Base-by-base conservation (phyloP, 2,113 vertebrate species). In the Prionailurus viverrinus region DNA sequence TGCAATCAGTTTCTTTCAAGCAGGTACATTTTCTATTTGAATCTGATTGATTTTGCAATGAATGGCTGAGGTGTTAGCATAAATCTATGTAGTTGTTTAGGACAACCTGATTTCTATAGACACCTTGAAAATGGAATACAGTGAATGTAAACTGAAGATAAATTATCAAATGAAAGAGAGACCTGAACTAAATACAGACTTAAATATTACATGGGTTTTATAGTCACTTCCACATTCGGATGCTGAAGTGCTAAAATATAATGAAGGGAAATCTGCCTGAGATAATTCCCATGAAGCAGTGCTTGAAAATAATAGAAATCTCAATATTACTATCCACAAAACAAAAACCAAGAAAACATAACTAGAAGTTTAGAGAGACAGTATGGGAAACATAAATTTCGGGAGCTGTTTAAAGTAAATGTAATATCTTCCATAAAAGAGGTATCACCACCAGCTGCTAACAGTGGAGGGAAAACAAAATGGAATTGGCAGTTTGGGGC, bases 31-130 rank as follows among this genome's bases (percentile, higher is more conserved):
- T 90, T 94, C 83, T 86, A 25, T 93, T 97, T 93, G 88, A 89
- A 96, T 80, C 93, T 66, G 89, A 97, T 98, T 95, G 96, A 97
- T 98, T 98, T 98, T 98, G 25, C 55, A 95, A 29, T 96, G 73
- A 98, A 92, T 58, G 66, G 51, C 65, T 79, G 41, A 92, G 41
- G 51, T 93, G 41, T 79, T 55, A 76, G 48, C 82, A 96, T 96
- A 97, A 97, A 95, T 97, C 74, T 53, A 27, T 19, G 41, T 33
- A 27, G 73, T 73, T 68, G 33, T 61, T 96, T 87, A 89, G 51
- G 45, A 58, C 78, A 88, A 33, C 21, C 63, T 79, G 21, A 91
- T 97, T 97, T 95, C 81, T 73, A 86, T 15, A 96, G 89, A 86
- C 8, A 74, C 36, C n/a, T 33, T 65, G 39, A 48, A 82, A 94